A percentile compares a stretch with the other conserved stretches of the same genome.
Evolutionary conservation across 2,113 vertebrate species (phyloP).

Genomic region (Numenius arquata): DNA sequence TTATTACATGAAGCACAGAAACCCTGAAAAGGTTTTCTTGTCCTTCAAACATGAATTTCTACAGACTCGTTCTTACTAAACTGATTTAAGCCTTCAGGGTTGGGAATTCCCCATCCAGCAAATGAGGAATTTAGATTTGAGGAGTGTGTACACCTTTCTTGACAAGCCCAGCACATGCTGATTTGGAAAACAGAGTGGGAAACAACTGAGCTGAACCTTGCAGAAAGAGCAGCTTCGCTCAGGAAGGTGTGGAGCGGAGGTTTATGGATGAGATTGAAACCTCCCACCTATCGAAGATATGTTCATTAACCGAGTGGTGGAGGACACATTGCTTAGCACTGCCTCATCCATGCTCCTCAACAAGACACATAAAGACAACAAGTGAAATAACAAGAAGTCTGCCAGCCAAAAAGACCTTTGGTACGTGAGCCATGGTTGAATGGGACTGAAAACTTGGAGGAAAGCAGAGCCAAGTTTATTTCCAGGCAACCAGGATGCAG

Average conservation of each 20-base stretch:
- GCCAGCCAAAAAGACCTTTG: background rate
- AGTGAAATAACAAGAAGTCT: background rate
- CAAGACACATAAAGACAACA: background rate
- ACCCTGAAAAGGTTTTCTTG: background rate
- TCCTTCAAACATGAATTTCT: background rate
- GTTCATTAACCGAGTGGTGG: background rate
- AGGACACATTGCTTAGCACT: background rate
- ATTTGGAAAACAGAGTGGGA: conserved; percentile 22
- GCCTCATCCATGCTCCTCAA: background rate
- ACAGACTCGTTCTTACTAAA: background rate
- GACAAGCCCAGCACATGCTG: background rate
- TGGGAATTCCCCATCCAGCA: background rate
- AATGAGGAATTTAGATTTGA: background rate
- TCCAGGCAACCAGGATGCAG: background rate
- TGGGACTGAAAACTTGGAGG: background rate
- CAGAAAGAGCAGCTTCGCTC: background rate
- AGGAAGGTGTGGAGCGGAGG: background rate
- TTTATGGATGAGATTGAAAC: background rate
- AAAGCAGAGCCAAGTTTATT: background rate
- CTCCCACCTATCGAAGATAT: background rate
- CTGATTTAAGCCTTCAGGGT: background rate
- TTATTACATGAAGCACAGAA: background rate
- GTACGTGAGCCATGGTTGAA: background rate
- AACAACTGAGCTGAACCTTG: background rate
- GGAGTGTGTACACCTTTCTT: background rate